Base-by-base conservation (phyloP, 1,140 invertebrate species). In the Phthorimaea operculella region DNA sequence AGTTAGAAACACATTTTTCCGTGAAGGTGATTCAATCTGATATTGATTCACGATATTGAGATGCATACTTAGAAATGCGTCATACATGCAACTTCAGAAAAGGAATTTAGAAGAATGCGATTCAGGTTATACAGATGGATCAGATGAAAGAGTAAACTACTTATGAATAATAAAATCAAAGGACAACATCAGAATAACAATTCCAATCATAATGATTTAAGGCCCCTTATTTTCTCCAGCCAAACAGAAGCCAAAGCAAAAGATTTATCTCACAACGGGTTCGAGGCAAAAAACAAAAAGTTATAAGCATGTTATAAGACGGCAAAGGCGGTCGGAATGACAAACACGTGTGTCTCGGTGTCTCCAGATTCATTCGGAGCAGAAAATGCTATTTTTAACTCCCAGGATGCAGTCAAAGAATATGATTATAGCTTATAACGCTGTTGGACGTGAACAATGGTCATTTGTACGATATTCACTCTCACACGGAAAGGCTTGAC, bases 371-470 rank as follows among this genome's bases (percentile, higher is more conserved):
- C 28, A 21, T 16, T 28, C 49, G 39, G 42, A 53, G 33, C 51
- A 51, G 52, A 52, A 54, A 47, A 50, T 50, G 28, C 47, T 49
- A 54, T 57, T 51, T 58, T 58, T 58, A 62, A 58, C 45, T 54
- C 34, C 36, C 34, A 50, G 50, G 54, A 54, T 48, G 54, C 36
- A 28, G 17, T 33, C 15, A 52, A 63, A 69, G 60, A 65, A 60
- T 56, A 58, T 61, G 54, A 63, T 53, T 10, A 64, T 54, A 48
- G 50, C 54, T 50, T 47, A 57, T 17, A 47, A 53, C 59, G 57
- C 56, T 52, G 62, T 54, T 36, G 57, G 15, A 57, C 58, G 51
- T 57, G 57, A 69, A 69, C 66, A 69, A 69, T 66, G 54, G 59
- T n/a, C 55, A 55, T 54, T 42, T n/a, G 51, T 15, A 57, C 11